Percentiles rank a stretch among this genome's conserved stretches.
phyloP scores from a whole-genome alignment of 1,140 invertebrate species.

The Bombus waltoni region DNA sequence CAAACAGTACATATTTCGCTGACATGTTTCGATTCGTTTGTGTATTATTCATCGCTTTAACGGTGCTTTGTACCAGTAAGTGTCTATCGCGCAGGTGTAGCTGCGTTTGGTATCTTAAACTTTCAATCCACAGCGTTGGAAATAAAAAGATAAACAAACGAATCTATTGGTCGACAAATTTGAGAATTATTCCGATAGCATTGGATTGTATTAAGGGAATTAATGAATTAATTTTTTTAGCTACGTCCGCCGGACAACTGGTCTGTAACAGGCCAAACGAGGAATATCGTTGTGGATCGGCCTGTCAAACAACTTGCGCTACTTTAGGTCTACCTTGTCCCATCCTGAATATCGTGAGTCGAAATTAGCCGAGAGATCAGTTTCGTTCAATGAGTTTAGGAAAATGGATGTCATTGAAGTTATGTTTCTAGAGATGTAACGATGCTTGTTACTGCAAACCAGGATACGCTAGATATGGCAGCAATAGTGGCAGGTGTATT shows the following conservation, averaged over 20 bases:
- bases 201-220: too few species aligned
- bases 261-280: conserved; percentile 26
- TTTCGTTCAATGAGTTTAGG: background rate
- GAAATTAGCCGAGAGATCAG: background rate
- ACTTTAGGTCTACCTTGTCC: conserved; percentile 1
- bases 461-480: conserved; percentile 16
- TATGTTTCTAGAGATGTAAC: conserved; percentile 49
- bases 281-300: conserved; percentile 37
- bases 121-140: background rate
- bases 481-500: background rate
- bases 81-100: background rate
- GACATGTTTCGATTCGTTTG: conserved; percentile 15
- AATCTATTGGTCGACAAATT: too few species aligned
- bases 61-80: conserved; percentile 31
- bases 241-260: accelerated
- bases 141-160: too few species aligned
- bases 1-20: too few species aligned
- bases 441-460: conserved; percentile 46
- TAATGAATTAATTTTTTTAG: conserved; percentile 12
- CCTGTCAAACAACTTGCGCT: conserved; percentile 40
- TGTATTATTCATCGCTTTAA: background rate
- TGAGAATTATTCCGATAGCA: too few species aligned
- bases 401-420: background rate
- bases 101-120: too few species aligned
- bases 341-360: conserved; percentile 41